phyloP scores from a whole-genome alignment of 2,113 vertebrate species.

The Trematomus loennbergii region DNA sequence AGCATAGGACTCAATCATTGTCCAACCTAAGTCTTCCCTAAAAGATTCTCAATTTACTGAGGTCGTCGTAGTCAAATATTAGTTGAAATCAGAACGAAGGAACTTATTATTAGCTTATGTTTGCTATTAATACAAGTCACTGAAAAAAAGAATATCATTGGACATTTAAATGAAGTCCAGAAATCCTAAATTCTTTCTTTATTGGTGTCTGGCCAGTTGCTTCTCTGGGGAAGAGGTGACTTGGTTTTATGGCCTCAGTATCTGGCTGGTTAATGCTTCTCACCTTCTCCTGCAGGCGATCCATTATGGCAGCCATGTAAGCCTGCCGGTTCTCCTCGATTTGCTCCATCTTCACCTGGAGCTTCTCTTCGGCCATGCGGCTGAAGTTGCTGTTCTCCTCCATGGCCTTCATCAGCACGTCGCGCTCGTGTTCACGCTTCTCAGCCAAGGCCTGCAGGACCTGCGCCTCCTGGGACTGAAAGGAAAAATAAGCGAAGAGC shows the following conservation, averaged over 20 bases:
- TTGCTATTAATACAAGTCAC: no score
- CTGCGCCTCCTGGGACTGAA: constrained; percentile 94
- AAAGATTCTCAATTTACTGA: not conserved
- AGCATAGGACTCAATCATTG: not conserved
- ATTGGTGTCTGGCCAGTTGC: not conserved
- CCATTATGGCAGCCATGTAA: constrained; percentile 91
- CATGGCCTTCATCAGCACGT: constrained; percentile 96
- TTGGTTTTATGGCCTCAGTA: not conserved
- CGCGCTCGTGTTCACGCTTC: constrained; percentile 94
- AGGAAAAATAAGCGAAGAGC: not conserved
- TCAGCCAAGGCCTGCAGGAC: constrained; percentile 92
- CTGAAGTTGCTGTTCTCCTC: constrained; percentile 99
- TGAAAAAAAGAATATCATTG: no score
- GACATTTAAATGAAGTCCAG: no score
- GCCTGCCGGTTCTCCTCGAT: constrained; percentile 96
- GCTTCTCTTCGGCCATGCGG: constrained; percentile 95
- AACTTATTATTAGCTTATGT: no score
- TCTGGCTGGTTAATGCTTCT: constrained; percentile 2
- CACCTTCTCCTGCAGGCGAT: constrained; percentile 96
- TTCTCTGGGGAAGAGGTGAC: no score
- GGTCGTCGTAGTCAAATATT: no score
- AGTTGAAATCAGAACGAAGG: no score
- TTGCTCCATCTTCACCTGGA: constrained; percentile 95
- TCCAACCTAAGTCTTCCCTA: not conserved
- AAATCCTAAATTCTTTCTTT: not conserved